Percentiles rank a stretch among this genome's conserved stretches.
These are phyloP conservation scores for Tetragnatha versicolor DNA, from an alignment of 1,140 invertebrate species.

Conservation along the genomic window DNA sequence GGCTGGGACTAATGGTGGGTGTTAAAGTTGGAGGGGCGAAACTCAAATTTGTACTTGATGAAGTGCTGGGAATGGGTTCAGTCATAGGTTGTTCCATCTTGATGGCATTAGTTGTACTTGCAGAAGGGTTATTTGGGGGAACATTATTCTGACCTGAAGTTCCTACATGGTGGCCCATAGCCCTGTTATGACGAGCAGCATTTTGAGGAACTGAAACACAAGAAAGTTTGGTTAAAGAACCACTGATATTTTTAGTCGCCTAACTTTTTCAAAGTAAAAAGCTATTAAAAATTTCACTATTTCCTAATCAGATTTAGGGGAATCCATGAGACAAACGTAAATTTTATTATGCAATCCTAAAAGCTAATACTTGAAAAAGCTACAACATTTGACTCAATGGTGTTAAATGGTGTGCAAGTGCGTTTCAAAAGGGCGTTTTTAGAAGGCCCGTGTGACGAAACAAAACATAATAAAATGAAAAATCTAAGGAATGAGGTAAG, in stretches of 20 bases:
- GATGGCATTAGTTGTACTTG: conserved; percentile 26
- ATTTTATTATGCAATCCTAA: no score
- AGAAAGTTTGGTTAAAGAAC: not conserved
- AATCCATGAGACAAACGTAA: no score
- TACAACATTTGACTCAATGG: no score
- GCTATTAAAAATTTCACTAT: no score
- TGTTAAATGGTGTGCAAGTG: no score
- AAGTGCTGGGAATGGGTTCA: conserved; percentile 37
- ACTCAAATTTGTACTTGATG: conserved; percentile 45
- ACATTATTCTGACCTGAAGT: conserved; percentile 27
- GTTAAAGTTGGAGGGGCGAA: conserved; percentile 44
- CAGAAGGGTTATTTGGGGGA: conserved; percentile 7
- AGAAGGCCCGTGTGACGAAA: no score
- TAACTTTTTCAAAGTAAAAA: no score
- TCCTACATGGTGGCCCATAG: conserved; percentile 19
- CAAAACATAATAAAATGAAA: no score
- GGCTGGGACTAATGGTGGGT: conserved; percentile 45
- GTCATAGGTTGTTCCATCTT: conserved; percentile 37
- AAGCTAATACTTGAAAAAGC: no score
- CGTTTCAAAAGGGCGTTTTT: no score
- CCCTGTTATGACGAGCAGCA: conserved; percentile 20
- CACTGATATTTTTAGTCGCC: not conserved
- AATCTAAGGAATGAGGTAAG: no score
- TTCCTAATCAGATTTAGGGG: no score
- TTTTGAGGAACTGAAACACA: conserved; percentile 13